Evolutionary conservation across 2,113 vertebrate species (phyloP), one percentile per base, ranked within the genome.

Genomic region (Paradisaea rubra): DNA sequence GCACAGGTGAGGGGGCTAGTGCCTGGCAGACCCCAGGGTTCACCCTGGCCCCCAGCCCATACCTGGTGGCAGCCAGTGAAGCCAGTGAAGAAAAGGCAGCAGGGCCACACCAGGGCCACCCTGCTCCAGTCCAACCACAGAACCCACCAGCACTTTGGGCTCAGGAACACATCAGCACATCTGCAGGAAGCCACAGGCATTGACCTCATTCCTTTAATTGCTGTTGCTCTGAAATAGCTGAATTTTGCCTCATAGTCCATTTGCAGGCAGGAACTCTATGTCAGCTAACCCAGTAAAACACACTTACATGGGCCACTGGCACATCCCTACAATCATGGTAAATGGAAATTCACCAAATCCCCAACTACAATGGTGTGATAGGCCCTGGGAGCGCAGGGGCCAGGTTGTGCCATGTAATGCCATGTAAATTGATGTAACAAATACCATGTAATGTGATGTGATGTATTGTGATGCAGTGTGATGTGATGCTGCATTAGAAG

Each of bases 321-420:
- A n/a, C 28, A 30, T 11, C 44, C 35, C 54, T 53, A n/a, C 49
- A 42, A 4, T 7, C 44, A 9, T 2, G 14, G 30, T 6, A 11
- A 68, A 9, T 8, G 63, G 54, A 35, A 89, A 82, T 31, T 41
- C 54, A 39, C n/a, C 47, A 52, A 37, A 73, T 4, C 17, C 59
- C 7, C 24, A 25, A 0, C 7, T 19, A 3, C 10, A 18, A 7
- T 0, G 24, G 23, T 20, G 50, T 3, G 21, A 27, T 2, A 18
- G 70, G 70, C 39, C 10, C 35, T 18, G 63, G 69, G 47, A 54
- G 18, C 0, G 3, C 37, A 23, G 49, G 23, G n/a, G 16, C 42
- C 37, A 8, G 45, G 4, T 0, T 11, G 47, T 45, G 37, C 70
- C 42, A 2, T 0, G 13, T 5, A 15, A 10, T 57, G 68, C 59